Evolutionary conservation across 2,113 vertebrate species (phyloP), one percentile per base, ranked within the genome.

Genomic region (Thermophis baileyi): DNA sequence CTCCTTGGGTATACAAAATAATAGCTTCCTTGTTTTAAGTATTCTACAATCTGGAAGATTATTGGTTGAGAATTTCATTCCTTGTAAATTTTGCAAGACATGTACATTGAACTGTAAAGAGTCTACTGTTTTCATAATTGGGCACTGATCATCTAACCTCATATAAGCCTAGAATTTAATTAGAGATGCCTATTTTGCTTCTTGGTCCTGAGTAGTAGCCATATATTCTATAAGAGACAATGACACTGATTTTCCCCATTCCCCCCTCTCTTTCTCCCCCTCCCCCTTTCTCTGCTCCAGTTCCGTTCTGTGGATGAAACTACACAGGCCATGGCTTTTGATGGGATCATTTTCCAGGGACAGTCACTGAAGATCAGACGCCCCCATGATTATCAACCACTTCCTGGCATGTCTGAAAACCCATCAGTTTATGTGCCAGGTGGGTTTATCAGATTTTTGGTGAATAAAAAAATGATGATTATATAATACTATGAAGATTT

Each of bases 231-330:
- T 54, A 55, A 14, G 6, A 51, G 87, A 88, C 87, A 22, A 7
- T n/a, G n/a, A 35, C 16, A 50, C 25, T 16, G 5, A 85, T 20
- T 55, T 85, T 35, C 27, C 50, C 74, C 49, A 1, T 47, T 44
- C 53, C 8, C 22, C 55, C 24, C 22, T 14, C 12, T 0, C 20
- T 6, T 2, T n/a, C n/a, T 44, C 53, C 8, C 22, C 55, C 24
- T 6, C 25, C 46, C 12, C 1, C 1, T 27, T 1, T 2, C 49
- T n/a, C 8, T 51, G 6, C 11, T 95, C 4, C 60, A 99, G 99
- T 99, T 99, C 90, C 98, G 99, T 91, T 99, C 98, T 12, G 99
- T 99, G 95, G 98, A 99, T 60, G 98, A 99, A 97, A 99, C 99
- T 0, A 99, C 98, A 87, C 98, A 99, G 97, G 98, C 98, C 25